Base-by-base conservation (phyloP, 2,797 vertebrate genomes). In the Champsocephalus gunnari region DNA sequence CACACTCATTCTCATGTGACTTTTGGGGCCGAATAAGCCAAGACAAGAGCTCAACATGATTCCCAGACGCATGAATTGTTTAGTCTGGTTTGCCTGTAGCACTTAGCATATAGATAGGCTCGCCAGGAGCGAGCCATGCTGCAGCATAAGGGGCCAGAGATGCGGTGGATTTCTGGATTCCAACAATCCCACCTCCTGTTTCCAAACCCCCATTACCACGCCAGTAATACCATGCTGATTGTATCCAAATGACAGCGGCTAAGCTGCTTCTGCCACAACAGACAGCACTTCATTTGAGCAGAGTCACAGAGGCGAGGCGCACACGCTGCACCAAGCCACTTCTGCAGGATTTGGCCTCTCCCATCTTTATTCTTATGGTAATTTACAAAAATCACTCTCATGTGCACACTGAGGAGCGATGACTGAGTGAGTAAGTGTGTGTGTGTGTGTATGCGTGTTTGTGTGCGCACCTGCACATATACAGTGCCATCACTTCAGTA, bases 41-140 rank as follows among this genome's bases (percentile, higher is more conserved):
- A 78, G 82, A 87, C 82, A 87, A 77, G 81, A 85, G 66, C 84
- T 66, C 81, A 45, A 70, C 80, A 82, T 77, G 68, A 68, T 87
- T 87, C 82, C 68, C 67, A 81, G 60, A 73, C 41, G 34, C 54
- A 70, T 77, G 75, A 75, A 77, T 77, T 79, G 78, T 88, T 84
- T 79, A 77, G 85, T 84, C 80, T 83, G 81, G 57, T 79, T 83
- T 77, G 71, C 79, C 45, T 62, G 77, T 56, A 28, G 75, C 82
- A 90, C 83, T 93, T 92, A 94, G 92, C 92, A 93, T 93, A 92
- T 92, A 92, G 89, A 93, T 92, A 82, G 90, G 76, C 78, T 88
- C 82, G 76, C 67, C 55, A 43, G 66, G 74, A 81, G 83, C 32
- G 7, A 73, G 68, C 32, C 38, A 64, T 11, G 5, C 57, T 21